A percentile compares a stretch with the other conserved stretches of the same genome.
phyloP scores from a whole-genome alignment of 1,140 invertebrate genomes.

The Drosophila varians region DNA sequence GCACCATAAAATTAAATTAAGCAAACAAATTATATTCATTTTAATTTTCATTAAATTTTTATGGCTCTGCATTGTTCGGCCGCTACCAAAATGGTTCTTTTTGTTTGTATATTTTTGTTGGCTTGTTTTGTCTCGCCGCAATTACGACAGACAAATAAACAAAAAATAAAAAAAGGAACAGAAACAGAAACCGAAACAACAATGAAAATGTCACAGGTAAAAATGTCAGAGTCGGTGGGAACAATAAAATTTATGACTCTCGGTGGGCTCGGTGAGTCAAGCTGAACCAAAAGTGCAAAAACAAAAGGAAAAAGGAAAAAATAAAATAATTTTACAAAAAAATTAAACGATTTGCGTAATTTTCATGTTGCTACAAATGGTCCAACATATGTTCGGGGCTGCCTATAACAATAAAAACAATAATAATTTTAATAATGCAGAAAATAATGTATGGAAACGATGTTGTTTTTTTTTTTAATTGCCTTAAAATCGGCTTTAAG shows the following conservation, averaged over 20 bases:
- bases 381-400: conserved; percentile 65
- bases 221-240: conserved; percentile 55
- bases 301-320: conserved; percentile 2
- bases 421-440: conserved; percentile 66
- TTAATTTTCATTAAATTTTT: conserved; percentile 82
- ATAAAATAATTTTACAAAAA: conserved; percentile 58
- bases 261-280: conserved; percentile 35
- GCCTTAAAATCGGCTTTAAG: conserved; percentile 64
- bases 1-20: conserved; percentile 80
- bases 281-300: conserved; percentile 6
- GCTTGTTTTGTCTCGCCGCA: conserved; percentile 66
- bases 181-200: conserved; percentile 28
- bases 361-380: conserved; percentile 78
- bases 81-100: conserved; percentile 27
- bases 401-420: conserved; percentile 44
- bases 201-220: conserved; percentile 78
- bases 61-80: conserved; percentile 59
- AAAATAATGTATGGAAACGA: conserved; percentile 32
- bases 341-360: conserved; percentile 81
- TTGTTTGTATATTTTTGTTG: conserved; percentile 33
- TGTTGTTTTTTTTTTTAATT: conserved; percentile 47
- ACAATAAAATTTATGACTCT: conserved; percentile 69
- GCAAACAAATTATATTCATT: conserved; percentile 80
- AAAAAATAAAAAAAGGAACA: conserved; percentile 24
- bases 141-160: conserved; percentile 76